Conservation (phyloP, 2,888 invertebrate genomes). For the Epistrophe eligans region DNA sequence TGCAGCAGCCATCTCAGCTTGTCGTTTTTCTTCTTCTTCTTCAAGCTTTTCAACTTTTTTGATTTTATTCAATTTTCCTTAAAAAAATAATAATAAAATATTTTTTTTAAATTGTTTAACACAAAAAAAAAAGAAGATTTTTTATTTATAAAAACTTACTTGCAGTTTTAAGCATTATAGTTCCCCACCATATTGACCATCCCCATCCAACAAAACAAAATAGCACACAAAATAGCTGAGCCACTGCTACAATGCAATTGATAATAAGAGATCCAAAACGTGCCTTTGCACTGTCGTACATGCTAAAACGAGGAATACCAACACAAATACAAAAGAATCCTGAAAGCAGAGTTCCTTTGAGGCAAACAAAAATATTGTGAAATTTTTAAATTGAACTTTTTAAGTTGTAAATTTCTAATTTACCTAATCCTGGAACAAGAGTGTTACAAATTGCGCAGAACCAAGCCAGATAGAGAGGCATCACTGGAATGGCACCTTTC, state of each 20-base stretch:
- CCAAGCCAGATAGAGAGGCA: slow-evolving; percentile 94
- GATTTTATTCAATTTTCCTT: slow-evolving; percentile 88
- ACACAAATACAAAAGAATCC: slow-evolving; percentile 95
- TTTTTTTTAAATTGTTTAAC: background rate
- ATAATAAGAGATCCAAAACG: slow-evolving; percentile 93
- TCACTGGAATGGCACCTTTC: slow-evolving; percentile 95
- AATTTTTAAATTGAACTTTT: background rate
- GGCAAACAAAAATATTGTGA: slow-evolving; percentile 1
- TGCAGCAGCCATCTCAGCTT: slow-evolving; percentile 84
- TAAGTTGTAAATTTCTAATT: slow-evolving; percentile 40
- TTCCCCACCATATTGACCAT: slow-evolving; percentile 99
- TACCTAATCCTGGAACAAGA: slow-evolving; percentile 91
- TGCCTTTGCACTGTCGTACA: slow-evolving; percentile 90
- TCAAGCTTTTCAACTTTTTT: slow-evolving; percentile 85
- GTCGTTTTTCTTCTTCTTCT: slow-evolving; percentile 83
- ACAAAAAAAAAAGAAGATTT: slow-evolving; percentile 65
- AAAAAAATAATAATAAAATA: slow-evolving; percentile 75
- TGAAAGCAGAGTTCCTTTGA: slow-evolving; percentile 93
- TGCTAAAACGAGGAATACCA: slow-evolving; percentile 94
- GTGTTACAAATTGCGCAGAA: slow-evolving; percentile 94
- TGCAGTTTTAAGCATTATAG: slow-evolving; percentile 94
- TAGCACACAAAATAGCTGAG: slow-evolving; percentile 96
- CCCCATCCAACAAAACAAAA: slow-evolving; percentile 99
- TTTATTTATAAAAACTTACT: slow-evolving; percentile 86
- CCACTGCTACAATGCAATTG: slow-evolving; percentile 92